Base-by-base conservation (phyloP, 2,113 vertebrate genomes). In the Callipepla californica region DNA sequence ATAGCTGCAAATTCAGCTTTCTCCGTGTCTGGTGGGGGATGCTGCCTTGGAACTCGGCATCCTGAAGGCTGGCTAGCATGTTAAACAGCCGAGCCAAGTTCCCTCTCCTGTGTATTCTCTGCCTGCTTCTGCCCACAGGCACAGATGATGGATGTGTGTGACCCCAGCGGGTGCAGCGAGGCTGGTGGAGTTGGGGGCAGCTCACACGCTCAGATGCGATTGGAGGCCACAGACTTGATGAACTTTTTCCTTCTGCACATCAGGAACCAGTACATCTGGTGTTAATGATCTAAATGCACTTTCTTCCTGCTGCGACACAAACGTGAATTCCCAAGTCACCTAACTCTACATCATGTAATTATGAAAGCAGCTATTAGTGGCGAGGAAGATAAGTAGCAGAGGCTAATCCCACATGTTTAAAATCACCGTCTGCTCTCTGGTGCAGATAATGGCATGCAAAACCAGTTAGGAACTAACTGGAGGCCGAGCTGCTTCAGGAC, bases 271-370 rank as follows among this genome's bases (percentile, higher is more conserved):
- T 50, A 75, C 91, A 93, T 94, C 90, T 92, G 87, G 87, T 86
- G 77, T 61, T 90, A 91, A 93, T 85, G 87, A 87, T 80, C 82
- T 96, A 92, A 94, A 92, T 88, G 90, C 68, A 72, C 82, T 96
- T 93, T 81, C 72, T 90, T 92, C 87, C 57, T 73, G 65, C 50
- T 86, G 93, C 80, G 83, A 75, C 82, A 72, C 57, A 86, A 93
- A 92, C 4, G 8, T 34, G 72, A 94, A 95, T 93, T 92, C 93
- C 94, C 95, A 90, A 92, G 87, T 83, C 51, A 11, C 94, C 76
- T 45, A 75, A 57, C 47, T 91, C 93, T 3, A 4, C 70, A 34
- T 80, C 68, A 20, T 28, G 85, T 86, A 75, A 96, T 95, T 91
- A 94, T 25, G 57, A 80, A 83, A 62, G 66, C 72, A 86, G 82